Conservation (phyloP, 2,797 vertebrate species). For the Taenioides sp. region DNA sequence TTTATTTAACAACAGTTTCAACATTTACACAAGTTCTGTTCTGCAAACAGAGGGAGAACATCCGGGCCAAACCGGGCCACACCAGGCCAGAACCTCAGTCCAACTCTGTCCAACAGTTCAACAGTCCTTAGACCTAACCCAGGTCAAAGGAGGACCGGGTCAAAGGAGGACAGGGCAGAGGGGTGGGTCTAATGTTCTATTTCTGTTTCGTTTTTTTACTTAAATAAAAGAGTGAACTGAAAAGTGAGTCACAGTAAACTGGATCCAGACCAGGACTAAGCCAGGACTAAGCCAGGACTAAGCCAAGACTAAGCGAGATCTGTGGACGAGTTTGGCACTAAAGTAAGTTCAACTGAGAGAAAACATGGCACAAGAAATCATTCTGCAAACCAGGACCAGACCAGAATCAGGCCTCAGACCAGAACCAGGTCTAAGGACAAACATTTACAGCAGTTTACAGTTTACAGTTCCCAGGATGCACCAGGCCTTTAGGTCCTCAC, state of each 20-base stretch:
- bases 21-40: conserved; percentile 77
- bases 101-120: neutral
- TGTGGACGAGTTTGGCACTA: conserved; percentile 1
- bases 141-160: neutral
- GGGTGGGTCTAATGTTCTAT: neutral
- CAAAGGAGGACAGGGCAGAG: too few relatives aligned
- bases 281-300: neutral
- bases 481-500: neutral
- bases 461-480: neutral
- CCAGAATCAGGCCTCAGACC: neutral
- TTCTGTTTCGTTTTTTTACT: neutral
- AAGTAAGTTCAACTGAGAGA: neutral
- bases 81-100: neutral
- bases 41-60: conserved; percentile 93
- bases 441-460: conserved; percentile 5
- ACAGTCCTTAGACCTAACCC: neutral
- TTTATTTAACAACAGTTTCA: conserved; percentile 12
- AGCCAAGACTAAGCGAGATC: neutral
- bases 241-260: neutral
- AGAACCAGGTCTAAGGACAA: neutral
- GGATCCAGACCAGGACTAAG: neutral
- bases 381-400: neutral
- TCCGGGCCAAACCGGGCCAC: neutral
- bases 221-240: neutral
- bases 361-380: neutral